Base-by-base conservation (phyloP, 2,888 invertebrate species). In the Phorcus lineatus region DNA sequence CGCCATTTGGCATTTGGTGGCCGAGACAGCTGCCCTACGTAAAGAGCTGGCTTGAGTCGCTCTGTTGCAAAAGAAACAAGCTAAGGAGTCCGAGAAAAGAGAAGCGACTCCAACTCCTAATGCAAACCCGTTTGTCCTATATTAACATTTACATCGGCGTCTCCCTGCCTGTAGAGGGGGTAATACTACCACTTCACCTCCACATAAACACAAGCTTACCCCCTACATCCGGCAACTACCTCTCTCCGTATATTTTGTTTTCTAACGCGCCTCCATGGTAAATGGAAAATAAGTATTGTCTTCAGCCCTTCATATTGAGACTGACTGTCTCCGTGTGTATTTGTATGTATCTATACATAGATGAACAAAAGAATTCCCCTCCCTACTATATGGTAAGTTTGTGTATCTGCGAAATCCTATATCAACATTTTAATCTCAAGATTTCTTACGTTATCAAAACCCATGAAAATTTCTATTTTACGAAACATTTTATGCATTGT, bases 111-210 rank as follows among this genome's bases (percentile, higher is more conserved):
- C 62, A 16, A 47, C 24, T 22, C 28, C 62, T 28, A 62, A 62
- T 62, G 28, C 62, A 62, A 24, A 24, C 62, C 28, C 62, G 22
- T 28, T 62, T 62, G 28, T 28, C 62, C 28, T 22, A 17, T 62
- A 62, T 62, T 62, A 62, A 62, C 62, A 62, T 62, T 62, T 62
- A 62, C 28, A 24, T 13, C 24, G 62, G 62, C 62, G 62, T 62
- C 28, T 28, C 28, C 28, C 22, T 9, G 62, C 47, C 47, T 47
- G 57, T 11, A 57, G 11, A 24, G 19, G 24, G 57, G 57, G 57
- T 24, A 22, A 74, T 74, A 22, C 70, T 31, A 47, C 31, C n/a
- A 36, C 36, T 19, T 36, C 70, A 28, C 17, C 70, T 40, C 70
- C 70, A 36, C 70, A 19, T 36, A 74, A 19, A 74, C 70, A 74